Conservation (phyloP, 2,888 invertebrate genomes). For the Monoplex corrugatus region DNA sequence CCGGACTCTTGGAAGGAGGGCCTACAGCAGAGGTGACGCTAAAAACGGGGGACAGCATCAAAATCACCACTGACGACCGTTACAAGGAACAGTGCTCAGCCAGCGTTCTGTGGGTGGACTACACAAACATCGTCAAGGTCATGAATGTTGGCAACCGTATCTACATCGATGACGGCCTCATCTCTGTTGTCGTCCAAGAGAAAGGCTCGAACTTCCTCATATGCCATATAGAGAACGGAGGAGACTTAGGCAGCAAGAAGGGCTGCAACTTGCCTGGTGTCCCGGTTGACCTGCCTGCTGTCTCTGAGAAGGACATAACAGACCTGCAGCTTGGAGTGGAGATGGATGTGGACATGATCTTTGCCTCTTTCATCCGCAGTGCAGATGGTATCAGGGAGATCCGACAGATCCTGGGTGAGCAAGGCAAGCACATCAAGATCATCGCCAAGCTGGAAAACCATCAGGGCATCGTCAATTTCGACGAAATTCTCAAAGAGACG, state of each 20-base stretch:
- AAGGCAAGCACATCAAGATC: conserved; percentile 95
- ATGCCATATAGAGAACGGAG: conserved; percentile 97
- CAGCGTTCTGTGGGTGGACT: conserved; percentile 25
- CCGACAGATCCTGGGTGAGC: conserved; percentile 88
- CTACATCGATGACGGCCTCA: conserved; percentile 97
- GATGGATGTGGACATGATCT: conserved; percentile 96
- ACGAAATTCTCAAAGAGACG: conserved; percentile 95
- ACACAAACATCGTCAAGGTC: conserved; percentile 92
- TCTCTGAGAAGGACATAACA: conserved; percentile 97
- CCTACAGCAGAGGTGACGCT: conserved; percentile 94
- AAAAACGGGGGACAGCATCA: conserved; percentile 89
- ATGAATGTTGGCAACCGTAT: conserved; percentile 89
- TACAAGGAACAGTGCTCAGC: conserved; percentile 81
- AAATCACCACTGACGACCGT: conserved; percentile 89
- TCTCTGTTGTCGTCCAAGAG: conserved; percentile 92
- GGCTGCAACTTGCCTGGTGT: conserved; percentile 98
- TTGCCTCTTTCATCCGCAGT: conserved; percentile 98
- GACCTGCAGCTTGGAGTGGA: conserved; percentile 95
- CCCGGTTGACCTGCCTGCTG: conserved; percentile 97
- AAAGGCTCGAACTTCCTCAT: conserved; percentile 85
- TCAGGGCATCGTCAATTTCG: conserved; percentile 90
- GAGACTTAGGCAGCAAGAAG: conserved; percentile 95
- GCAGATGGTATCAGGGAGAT: conserved; percentile 93
- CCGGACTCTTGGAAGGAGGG: conserved; percentile 96
- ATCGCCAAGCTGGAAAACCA: conserved; percentile 99